Evolutionary conservation across 2,888 invertebrate genomes (phyloP).

Genomic region (Temnothorax rugatulus): DNA sequence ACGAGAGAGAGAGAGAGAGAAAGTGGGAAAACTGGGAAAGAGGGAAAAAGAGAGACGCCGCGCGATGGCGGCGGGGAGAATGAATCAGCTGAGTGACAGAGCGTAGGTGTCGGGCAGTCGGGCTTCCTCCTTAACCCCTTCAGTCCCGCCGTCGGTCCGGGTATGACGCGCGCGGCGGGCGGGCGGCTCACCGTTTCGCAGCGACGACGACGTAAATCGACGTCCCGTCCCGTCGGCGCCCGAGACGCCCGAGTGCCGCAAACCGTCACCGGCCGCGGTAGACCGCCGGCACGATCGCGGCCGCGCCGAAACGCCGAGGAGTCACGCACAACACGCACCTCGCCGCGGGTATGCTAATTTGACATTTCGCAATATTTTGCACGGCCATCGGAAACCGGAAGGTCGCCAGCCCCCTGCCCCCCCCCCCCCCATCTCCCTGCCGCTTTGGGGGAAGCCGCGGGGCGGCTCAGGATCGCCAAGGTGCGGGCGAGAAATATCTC

Average conservation of each 20-base stretch:
- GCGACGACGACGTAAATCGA: neutral
- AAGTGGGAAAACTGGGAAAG: neutral
- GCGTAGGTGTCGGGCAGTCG: conserved; percentile 52
- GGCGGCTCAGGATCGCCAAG: conserved; percentile 9
- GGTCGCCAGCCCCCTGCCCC: neutral
- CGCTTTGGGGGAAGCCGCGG: neutral
- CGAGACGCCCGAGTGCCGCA: neutral
- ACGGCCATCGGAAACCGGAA: conserved; percentile 50
- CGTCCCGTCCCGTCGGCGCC: too few relatives aligned
- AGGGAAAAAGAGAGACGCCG: neutral
- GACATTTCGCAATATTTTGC: conserved; percentile 46
- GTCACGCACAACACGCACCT: conserved; percentile 18
- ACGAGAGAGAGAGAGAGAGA: neutral
- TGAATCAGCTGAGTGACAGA: conserved; percentile 77
- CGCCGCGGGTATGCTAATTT: conserved; percentile 24
- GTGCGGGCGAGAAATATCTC: neutral
- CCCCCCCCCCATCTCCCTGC: too few relatives aligned
- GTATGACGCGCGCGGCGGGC: neutral
- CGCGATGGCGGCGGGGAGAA: conserved; percentile 8
- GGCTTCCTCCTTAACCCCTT: conserved; percentile 28
- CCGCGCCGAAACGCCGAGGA: neutral
- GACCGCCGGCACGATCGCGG: conserved; percentile 1
- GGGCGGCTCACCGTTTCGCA: conserved; percentile 32
- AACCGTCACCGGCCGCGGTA: conserved; percentile 18
- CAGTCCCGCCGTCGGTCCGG: conserved; percentile 1